Percentiles rank a stretch among this genome's conserved stretches.
Conservation (phyloP, 2,888 invertebrate species). For the Bruchidius siliquastri region DNA sequence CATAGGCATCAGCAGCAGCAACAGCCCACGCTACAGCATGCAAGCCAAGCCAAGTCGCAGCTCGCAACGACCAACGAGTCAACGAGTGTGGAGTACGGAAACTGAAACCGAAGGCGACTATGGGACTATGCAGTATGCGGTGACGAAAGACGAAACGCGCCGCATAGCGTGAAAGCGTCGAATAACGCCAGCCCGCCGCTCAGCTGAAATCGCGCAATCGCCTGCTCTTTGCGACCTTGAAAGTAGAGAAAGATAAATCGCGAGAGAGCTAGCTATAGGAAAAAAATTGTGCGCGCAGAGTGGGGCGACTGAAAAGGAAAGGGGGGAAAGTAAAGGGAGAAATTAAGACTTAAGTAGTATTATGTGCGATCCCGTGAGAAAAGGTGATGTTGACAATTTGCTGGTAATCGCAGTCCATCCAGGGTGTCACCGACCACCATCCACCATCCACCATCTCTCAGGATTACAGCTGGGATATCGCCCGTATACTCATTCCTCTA, state of each 20-base stretch:
- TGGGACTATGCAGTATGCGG: conserved; percentile 24
- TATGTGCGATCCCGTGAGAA: conserved; percentile 43
- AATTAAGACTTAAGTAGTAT: conserved; percentile 47
- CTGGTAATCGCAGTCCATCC: conserved; percentile 27
- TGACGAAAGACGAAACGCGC: conserved; percentile 30
- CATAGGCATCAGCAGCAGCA: too few species aligned
- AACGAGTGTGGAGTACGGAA: conserved; percentile 19
- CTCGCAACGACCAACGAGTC: neutral
- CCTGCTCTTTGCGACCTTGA: conserved; percentile 44
- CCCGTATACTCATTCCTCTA: neutral
- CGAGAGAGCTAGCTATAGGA: conserved; percentile 45
- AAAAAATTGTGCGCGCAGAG: conserved; percentile 39
- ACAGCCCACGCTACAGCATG: neutral
- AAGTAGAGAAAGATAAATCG: conserved; percentile 45
- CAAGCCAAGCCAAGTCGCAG: neutral
- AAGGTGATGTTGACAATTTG: conserved; percentile 40
- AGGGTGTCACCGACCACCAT: conserved; percentile 1
- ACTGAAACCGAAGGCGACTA: conserved; percentile 27
- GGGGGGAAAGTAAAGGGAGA: conserved; percentile 51
- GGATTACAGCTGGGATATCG: conserved; percentile 7
- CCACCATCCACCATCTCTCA: neutral
- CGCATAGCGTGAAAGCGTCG: conserved; percentile 23
- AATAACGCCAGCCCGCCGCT: conserved; percentile 1
- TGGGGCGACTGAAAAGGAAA: conserved; percentile 41
- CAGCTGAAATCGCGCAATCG: neutral